Evolutionary conservation across 2,888 invertebrate genomes (phyloP).

Genomic region (Amblyjoppa proteus): DNA sequence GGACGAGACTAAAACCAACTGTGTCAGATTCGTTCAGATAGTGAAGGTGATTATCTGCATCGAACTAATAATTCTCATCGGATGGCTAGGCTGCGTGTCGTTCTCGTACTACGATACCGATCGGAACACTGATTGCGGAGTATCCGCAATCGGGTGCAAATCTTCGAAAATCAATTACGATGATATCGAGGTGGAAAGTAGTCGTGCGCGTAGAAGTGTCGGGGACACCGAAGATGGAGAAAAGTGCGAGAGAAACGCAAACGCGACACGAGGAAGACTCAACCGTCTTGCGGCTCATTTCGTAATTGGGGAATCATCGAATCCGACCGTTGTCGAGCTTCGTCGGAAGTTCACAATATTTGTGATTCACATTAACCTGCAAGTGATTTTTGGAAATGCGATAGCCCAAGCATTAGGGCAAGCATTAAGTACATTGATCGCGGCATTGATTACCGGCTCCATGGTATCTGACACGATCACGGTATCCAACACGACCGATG

Average conservation of each 20-base stretch:
- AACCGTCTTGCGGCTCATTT: neutral
- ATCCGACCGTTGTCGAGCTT: neutral
- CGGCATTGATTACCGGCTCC: too few species aligned
- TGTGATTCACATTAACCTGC: too few species aligned
- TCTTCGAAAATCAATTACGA: neutral
- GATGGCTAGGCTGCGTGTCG: constrained; percentile 64
- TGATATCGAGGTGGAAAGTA: neutral
- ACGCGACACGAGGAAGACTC: neutral
- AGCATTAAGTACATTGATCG: too few species aligned
- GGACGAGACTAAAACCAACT: neutral
- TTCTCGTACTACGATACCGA: constrained; percentile 30
- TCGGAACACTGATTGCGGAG: neutral
- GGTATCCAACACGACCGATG: neutral
- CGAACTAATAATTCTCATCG: constrained; percentile 69
- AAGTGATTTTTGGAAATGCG: too few species aligned
- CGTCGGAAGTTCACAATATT: neutral
- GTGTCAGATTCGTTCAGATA: constrained; percentile 46
- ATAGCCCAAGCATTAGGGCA: too few species aligned
- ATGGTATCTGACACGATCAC: too few species aligned
- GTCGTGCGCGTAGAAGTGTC: neutral
- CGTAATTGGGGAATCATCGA: constrained; percentile 1
- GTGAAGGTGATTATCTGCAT: constrained; percentile 70
- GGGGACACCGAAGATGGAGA: neutral
- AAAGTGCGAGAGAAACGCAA: neutral
- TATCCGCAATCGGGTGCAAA: neutral